Evolutionary conservation across 2,113 vertebrate species (phyloP), one percentile per base, ranked within the genome.

Genomic region (Orycteropus afer): DNA sequence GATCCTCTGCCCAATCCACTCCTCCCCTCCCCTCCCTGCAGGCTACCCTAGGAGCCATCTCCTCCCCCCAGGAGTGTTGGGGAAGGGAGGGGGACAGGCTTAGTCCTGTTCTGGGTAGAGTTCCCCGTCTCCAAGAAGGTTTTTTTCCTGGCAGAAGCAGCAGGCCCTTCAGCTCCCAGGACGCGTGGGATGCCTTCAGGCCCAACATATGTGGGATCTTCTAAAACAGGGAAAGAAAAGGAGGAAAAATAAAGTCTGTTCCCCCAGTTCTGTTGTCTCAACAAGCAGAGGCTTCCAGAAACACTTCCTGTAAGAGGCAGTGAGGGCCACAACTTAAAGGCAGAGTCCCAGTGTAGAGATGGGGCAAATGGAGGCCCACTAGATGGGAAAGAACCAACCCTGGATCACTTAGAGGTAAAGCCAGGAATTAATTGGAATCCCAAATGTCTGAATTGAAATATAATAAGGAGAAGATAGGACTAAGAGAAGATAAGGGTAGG

Each of bases 121-220:
- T 61, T 37, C 83, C 85, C 93, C 80, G 47, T 73, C 71, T 88
- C 67, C 82, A 34, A 67, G 42, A 53, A 93, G 82, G 79, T 63
- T 92, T 94, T 92, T 71, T 96, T 93, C 86, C 93, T 95, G 95
- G 95, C 94, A 94, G 82, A 79, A 49, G 82, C 65, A 27, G 73
- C 95, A 55, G 57, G 94, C 96, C 95, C 94, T 92, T 93, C 92
- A 78, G 90, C 92, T 95, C 91, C 85, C 79, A 95, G 95, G 95
- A 97, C 45, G 95, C 91, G 96, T 97, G 95, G 96, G 97, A 93
- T 94, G 96, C 47, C 91, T 97, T 90, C 96, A 96, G 94, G 79
- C 96, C 96, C 94, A 97, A 97, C 97, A 97, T 97, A 97, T 97
- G 97, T 97, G 95, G 96, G 96, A 85, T 97, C 96, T 97, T 97